Evolutionary conservation across 2,797 vertebrate genomes (phyloP).

Genomic region (Pantherophis alleghaniensis): DNA sequence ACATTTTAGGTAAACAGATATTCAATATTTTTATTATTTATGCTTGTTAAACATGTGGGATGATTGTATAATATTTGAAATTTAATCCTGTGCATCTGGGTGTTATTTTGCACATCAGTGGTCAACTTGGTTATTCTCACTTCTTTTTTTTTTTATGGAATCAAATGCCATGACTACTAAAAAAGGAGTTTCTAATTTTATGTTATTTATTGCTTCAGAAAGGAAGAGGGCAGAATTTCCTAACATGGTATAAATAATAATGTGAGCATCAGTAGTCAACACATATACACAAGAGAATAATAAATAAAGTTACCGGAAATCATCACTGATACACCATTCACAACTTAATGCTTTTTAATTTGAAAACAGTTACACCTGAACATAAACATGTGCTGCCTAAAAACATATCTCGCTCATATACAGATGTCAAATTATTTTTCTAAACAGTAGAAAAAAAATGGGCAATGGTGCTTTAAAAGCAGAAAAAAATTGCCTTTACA

Average conservation of each 20-base stretch:
- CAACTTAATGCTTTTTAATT: conserved; percentile 54
- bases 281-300: conserved; percentile 43
- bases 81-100: conserved; percentile 66
- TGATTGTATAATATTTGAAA: conserved; percentile 54
- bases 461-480: not conserved
- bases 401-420: conserved; percentile 30
- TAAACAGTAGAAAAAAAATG: conserved; percentile 10
- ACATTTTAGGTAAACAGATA: not conserved
- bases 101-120: conserved; percentile 70
- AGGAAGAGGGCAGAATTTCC: conserved; percentile 68
- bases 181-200: conserved; percentile 73
- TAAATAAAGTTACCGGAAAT: conserved; percentile 40
- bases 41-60: conserved; percentile 60
- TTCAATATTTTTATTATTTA: conserved; percentile 17
- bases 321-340: conserved; percentile 44
- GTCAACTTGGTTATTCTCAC: conserved; percentile 73
- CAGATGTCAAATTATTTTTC: conserved; percentile 54
- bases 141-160: conserved; percentile 76
- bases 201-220: conserved; percentile 68
- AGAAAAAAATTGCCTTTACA: conserved; percentile 47
- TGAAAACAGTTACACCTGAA: conserved; percentile 54
- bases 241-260: conserved; percentile 66
- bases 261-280: conserved; percentile 49
- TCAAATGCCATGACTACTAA: conserved; percentile 69
- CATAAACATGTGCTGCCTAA: conserved; percentile 49